Evolutionary conservation across 2,113 vertebrate species (phyloP), one percentile per base, ranked within the genome.

Genomic region (Dolichotis patagonum): DNA sequence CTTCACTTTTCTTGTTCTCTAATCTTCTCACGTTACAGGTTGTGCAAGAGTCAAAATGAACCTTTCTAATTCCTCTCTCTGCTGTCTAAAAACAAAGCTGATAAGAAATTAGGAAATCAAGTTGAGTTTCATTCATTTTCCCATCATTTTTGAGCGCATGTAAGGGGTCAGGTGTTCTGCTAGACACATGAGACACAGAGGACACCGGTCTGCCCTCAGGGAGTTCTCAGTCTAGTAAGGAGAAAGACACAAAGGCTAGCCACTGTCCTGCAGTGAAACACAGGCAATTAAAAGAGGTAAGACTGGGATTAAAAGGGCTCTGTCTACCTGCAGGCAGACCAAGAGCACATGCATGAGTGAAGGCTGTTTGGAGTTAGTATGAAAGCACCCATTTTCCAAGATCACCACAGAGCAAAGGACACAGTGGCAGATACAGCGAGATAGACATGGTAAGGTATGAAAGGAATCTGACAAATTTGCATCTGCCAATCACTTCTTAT

Each of bases 11-110:
- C 4, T 8, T 49, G 41, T 65, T 94, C 43, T 24, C 35, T 1
- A 12, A 2, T 90, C 6, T 85, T 77, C 63, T 91, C 49, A 73
- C 7, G 22, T 82, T 38, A 71, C n/a, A 58, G 24, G 49, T 20
- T 19, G 75, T 26, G 4, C 56, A 20, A 73, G 67, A 58, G 26
- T 38, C 32, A 84, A 91, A 84, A 52, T 30, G n/a, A 87, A 96
- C 67, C 35, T 95, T 22, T 52, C 30, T 56, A 28, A 52, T n/a
- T 6, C 2, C 4, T 14, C 43, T 84, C 14, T 1, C 11, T 49
- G 63, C n/a, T 90, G 38, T 38, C 91, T 80, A 80, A 92, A 52
- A 94, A 69, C 17, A 95, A 87, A 80, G 73, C 13, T 89, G 8
- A 35, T 78, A 69, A 87, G 12, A 73, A 83, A 49, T 92, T 77